Evolutionary conservation across 30 jellyfish, hydroid and myxozoan species (phyloP).

Genomic region (Calvadosia cruxmelitensis): DNA sequence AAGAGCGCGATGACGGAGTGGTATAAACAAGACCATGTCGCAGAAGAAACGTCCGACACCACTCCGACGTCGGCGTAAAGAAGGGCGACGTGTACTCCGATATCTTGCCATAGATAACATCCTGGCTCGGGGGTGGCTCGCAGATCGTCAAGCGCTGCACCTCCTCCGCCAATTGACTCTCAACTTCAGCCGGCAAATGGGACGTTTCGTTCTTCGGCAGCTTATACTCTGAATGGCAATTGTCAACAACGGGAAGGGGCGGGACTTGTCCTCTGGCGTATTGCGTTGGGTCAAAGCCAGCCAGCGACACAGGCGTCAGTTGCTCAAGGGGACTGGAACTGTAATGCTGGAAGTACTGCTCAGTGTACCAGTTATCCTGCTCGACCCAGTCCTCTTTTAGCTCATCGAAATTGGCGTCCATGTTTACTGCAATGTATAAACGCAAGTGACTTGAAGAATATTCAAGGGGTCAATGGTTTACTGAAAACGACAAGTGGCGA

Average conservation of each 20-base stretch:
- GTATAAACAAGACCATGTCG: background rate
- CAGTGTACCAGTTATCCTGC: conserved; percentile 64
- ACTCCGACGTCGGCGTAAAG: background rate
- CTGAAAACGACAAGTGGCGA: no score
- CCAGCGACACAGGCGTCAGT: background rate
- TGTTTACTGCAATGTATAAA: no score
- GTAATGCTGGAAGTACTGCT: conserved; percentile 45
- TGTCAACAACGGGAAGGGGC: background rate
- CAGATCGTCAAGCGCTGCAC: background rate
- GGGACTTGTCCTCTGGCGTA: background rate
- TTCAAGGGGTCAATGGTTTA: no score
- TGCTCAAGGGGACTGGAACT: background rate
- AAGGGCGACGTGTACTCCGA: background rate
- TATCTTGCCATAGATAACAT: background rate
- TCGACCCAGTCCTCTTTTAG: conserved; percentile 63
- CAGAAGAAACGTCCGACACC: background rate
- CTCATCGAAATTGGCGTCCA: conserved; percentile 34
- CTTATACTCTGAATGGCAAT: background rate
- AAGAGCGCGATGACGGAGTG: no score
- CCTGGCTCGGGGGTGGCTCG: background rate
- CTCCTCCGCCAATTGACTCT: background rate
- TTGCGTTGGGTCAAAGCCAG: background rate
- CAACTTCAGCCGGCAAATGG: background rate
- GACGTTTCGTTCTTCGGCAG: background rate
- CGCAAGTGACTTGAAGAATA: no score